These are phyloP conservation scores for Pyralis farinalis DNA, from an alignment of 2,888 invertebrate species.

Conservation along the genomic window DNA sequence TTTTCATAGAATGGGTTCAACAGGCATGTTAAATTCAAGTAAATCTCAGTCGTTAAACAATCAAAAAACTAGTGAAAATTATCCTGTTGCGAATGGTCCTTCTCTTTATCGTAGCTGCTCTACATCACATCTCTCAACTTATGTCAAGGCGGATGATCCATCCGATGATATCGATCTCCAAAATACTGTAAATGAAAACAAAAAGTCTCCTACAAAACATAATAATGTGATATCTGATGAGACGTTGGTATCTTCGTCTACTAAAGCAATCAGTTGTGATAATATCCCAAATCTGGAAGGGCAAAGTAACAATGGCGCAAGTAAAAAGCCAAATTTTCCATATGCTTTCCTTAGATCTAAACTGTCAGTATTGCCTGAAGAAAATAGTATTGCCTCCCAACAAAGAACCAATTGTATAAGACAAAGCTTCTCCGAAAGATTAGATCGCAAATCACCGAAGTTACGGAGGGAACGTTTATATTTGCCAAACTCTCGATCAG, in stretches of 20 bases:
- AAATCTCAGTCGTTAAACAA: conserved; percentile 69
- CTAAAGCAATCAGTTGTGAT: conserved; percentile 87
- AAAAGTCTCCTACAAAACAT: conserved; percentile 57
- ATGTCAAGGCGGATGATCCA: conserved; percentile 89
- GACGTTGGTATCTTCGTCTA: conserved; percentile 61
- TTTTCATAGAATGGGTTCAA: conserved; percentile 88
- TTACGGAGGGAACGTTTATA: conserved; percentile 60
- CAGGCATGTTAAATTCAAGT: conserved; percentile 85
- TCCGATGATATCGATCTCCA: conserved; percentile 88
- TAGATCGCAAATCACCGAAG: conserved; percentile 70
- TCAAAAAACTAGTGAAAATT: conserved; percentile 55
- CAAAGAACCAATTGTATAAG: conserved; percentile 69
- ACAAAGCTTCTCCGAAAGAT: conserved; percentile 77
- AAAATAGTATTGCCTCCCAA: conserved; percentile 81
- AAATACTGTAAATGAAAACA: conserved; percentile 59
- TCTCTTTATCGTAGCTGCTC: conserved; percentile 88
- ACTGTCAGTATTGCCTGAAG: conserved; percentile 88
- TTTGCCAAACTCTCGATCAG: conserved; percentile 78
- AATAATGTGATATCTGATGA: conserved; percentile 53
- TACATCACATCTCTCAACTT: conserved; percentile 88
- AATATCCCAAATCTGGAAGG: conserved; percentile 84
- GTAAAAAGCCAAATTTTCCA: conserved; percentile 86
- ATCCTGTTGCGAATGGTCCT: conserved; percentile 65
- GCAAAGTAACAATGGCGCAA: conserved; percentile 63
- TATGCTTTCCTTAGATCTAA: conserved; percentile 89